A percentile compares a stretch with the other conserved stretches of the same genome.
Conservation (phyloP, 2,113 vertebrate species). For the Burhinus bistriatus region DNA sequence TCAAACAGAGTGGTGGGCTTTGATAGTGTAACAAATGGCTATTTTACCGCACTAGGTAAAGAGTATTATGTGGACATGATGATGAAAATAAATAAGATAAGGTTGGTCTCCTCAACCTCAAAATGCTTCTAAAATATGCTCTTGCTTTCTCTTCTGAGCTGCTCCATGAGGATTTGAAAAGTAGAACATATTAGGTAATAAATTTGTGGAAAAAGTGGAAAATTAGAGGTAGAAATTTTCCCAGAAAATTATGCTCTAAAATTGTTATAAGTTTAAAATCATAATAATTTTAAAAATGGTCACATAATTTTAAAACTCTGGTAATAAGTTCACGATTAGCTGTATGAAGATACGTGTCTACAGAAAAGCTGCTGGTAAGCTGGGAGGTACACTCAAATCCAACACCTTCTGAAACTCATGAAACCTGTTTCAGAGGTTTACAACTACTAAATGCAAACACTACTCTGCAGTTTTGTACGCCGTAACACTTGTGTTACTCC, state of each 20-base stretch:
- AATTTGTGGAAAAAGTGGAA: neutral
- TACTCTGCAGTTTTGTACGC: neutral
- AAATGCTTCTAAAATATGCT: neutral
- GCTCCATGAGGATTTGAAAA: neutral
- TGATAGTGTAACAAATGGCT: neutral
- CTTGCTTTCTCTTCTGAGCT: neutral
- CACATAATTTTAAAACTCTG: neutral
- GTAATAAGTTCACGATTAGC: neutral
- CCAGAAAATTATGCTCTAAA: neutral
- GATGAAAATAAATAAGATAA: neutral
- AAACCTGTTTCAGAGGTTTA: neutral
- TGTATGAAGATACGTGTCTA: neutral
- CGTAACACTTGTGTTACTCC: neutral
- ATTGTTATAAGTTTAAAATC: neutral
- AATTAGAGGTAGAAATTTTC: neutral
- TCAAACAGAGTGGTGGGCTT: neutral
- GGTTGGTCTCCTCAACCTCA: neutral
- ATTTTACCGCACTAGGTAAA: neutral
- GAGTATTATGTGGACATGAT: neutral
- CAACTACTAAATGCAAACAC: neutral
- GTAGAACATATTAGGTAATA: neutral
- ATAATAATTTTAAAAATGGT: accelerated
- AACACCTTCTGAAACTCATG: neutral
- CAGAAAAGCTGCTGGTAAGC: neutral
- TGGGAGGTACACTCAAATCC: neutral